These are phyloP conservation scores for Hippocampus kuda DNA, from an alignment of 2,797 vertebrate genomes.

Conservation along the genomic window DNA sequence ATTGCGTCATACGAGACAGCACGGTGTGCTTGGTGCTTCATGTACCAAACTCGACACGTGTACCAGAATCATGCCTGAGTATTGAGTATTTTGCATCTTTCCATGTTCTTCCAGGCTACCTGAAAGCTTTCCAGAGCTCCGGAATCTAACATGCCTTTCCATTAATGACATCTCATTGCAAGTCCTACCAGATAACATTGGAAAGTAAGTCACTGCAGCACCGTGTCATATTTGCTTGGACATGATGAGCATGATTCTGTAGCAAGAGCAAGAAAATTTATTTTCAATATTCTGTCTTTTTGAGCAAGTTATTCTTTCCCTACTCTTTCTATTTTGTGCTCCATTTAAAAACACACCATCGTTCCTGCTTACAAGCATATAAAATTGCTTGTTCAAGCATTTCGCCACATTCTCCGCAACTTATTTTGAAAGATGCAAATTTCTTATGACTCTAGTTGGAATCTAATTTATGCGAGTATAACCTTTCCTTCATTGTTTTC, in stretches of 20 bases:
- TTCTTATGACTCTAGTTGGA: not conserved
- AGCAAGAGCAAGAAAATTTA: not conserved
- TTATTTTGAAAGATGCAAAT: not conserved
- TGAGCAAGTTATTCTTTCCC: not conserved
- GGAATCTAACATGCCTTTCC: slow-evolving; percentile 92
- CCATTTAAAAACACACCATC: not conserved
- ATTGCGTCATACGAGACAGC: not conserved
- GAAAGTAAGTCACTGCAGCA: slow-evolving; percentile 79
- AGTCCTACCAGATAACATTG: slow-evolving; percentile 92
- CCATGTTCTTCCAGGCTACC: slow-evolving; percentile 75
- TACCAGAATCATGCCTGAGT: not conserved
- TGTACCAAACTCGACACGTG: not conserved
- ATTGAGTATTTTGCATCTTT: slow-evolving; percentile 13
- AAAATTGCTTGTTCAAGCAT: too few relatives aligned
- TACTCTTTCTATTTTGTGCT: not conserved
- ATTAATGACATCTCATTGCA: slow-evolving; percentile 98
- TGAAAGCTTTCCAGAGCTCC: slow-evolving; percentile 87
- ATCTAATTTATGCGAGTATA: not conserved
- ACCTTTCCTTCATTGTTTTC: slow-evolving; percentile 13
- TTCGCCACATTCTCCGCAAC: not conserved
- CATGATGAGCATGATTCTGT: not conserved
- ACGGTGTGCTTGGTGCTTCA: not conserved
- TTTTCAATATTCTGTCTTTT: not conserved
- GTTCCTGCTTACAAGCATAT: too few relatives aligned
- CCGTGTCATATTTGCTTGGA: slow-evolving; percentile 3